Evolutionary conservation across 2,888 invertebrate genomes (phyloP).

Genomic region (Zonitis immaculata): DNA sequence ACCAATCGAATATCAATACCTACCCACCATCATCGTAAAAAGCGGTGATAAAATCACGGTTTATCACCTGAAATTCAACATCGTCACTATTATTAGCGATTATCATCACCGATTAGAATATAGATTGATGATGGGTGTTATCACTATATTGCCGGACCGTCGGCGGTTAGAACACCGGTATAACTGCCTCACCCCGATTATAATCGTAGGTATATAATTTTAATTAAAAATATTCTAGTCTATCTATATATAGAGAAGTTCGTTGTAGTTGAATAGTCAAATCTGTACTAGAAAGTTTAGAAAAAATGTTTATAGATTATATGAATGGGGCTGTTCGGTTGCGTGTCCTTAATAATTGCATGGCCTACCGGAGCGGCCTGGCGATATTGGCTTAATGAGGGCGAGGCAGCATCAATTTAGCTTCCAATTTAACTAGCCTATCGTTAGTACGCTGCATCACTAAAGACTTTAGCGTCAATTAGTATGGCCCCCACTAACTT

Average conservation of each 20-base stretch:
- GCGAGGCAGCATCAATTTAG: slow-evolving; percentile 50
- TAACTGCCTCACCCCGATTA: no score
- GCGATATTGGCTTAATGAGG: slow-evolving; percentile 50
- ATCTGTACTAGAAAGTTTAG: no score
- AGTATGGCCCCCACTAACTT: slow-evolving; percentile 48
- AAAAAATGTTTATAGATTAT: not conserved
- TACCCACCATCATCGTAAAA: slow-evolving; percentile 1
- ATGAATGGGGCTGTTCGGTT: slow-evolving; percentile 24
- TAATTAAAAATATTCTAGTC: no score
- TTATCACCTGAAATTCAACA: not conserved
- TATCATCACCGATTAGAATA: not conserved
- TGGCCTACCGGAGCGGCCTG: slow-evolving; percentile 48
- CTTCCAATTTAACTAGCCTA: slow-evolving; percentile 50
- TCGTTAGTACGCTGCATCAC: slow-evolving; percentile 49
- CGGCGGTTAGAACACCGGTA: no score
- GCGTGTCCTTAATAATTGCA: slow-evolving; percentile 46
- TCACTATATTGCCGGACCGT: no score
- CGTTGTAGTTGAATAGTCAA: no score
- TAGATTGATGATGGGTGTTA: no score
- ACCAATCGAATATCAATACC: not conserved
- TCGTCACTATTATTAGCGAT: not conserved
- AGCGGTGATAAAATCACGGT: not conserved
- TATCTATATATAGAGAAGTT: no score
- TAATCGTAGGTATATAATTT: no score
- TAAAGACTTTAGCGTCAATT: slow-evolving; percentile 51